Base-by-base conservation (phyloP, 2,113 vertebrate genomes). In the Axis porcinus region DNA sequence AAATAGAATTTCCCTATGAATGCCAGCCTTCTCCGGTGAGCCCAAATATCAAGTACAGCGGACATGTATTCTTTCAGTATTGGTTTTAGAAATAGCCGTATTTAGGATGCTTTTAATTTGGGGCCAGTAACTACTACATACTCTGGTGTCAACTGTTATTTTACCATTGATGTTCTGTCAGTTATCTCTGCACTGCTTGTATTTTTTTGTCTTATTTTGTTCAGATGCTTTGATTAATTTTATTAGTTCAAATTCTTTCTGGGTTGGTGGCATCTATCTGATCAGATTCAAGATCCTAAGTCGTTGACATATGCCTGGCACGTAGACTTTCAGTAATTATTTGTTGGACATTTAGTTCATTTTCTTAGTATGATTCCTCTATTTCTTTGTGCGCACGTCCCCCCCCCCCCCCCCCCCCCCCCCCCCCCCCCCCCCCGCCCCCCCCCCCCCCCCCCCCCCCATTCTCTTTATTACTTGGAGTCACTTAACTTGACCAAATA, bases 221-320 rank as follows among this genome's bases (percentile, higher is more conserved):
- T 91, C 11, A 92, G 19, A 43, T 88, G 89, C 27, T 91, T 93
- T 92, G 81, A 47, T 89, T 90, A 47, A 60, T 92, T 89, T 93
- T 96, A 83, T 92, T 54, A 43, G 86, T 92, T 81, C 33, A 57
- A 64, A 58, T 67, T 92, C 25, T 95, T 97, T 79, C 81, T 88
- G 74, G 76, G 25, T 95, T 97, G 64, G 30, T 96, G 30, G 23
- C 30, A 74, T 96, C 28, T 30, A 9, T 92, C 9, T 96, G 58
- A 21, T 89, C 64, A 94, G 8, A 95, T 57, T 96, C 40, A 93
- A 86, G 67, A 52, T 89, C 67, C 54, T 82, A 95, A 86, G 76
- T 93, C 86, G 88, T 23, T 89, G 86, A 57, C 94, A 62, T 0
- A 84, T 85, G 27, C 45, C 55, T 89, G 93, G 57, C 33, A 97